Base-by-base conservation (phyloP, 2,113 vertebrate species). In the Misgurnus mizolepis region DNA sequence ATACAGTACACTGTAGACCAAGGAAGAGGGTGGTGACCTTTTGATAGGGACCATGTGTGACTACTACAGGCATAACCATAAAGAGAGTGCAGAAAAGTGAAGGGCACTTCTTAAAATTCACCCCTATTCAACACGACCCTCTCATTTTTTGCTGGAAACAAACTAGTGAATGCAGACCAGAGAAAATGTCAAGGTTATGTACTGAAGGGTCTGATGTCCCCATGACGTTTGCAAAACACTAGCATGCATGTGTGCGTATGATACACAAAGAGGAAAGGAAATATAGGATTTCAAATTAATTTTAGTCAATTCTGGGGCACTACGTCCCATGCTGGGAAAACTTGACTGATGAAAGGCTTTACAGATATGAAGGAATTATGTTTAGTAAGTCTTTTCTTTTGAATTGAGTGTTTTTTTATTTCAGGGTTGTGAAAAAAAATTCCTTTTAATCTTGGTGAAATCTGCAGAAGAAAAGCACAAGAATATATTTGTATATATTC, bases 91-190 rank as follows among this genome's bases (percentile, higher is more conserved):
- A 22, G 10, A 41, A 58, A 73, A 73, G 9, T 12, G 6, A 60
- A 73, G 70, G 70, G 70, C 55, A 45, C 39, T 73, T 73, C n/a
- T 60, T 73, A 73, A 73, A 73, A 73, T 73, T 73, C 70, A 60
- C 70, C 55, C 22, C 70, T 55, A 73, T 41, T 73, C 70, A 60
- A n/a, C 39, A 43, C 15, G 50, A 53, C 50, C 15, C 50, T 60
- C 34, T 22, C 39, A n/a, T 34, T 60, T 3, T 40, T 43, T 61
- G 60, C 71, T 22, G 9, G 18, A 74, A 61, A 72, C 43, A 45
- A 22, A 39, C 11, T 34, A 22, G 22, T 22, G 27, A 34, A 58
- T 4, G 39, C 4, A 61, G 56, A 34, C 7, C 27, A 65, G 60
- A 65, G 60, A 50, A 49, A 50, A 50, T 18, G 61, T 39, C 5